Evolutionary conservation across 2,888 invertebrate species (phyloP).

Genomic region (Trichopria drosophilae): DNA sequence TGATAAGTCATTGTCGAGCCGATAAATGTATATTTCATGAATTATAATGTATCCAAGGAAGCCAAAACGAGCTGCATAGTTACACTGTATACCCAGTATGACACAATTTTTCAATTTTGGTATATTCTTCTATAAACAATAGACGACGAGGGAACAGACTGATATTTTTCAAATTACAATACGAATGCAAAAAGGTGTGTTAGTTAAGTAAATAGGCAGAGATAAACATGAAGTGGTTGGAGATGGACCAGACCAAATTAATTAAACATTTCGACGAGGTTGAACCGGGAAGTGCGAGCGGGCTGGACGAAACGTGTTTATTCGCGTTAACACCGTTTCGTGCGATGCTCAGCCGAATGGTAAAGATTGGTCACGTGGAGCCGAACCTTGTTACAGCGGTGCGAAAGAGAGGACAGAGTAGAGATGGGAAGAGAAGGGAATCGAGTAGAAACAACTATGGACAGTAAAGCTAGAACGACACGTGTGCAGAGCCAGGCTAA

Average conservation of each 20-base stretch:
- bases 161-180: too few relatives aligned
- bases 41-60: too few relatives aligned
- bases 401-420: constrained; percentile 4
- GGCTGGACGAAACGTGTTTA: constrained; percentile 49
- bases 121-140: too few relatives aligned
- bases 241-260: constrained; percentile 3
- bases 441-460: too few relatives aligned
- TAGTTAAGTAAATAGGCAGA: too few relatives aligned
- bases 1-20: constrained; percentile 30
- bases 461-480: constrained; percentile 45
- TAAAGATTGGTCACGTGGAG: not conserved
- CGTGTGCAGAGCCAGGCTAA: constrained; percentile 53
- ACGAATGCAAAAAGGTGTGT: too few relatives aligned
- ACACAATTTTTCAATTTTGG: too few relatives aligned
- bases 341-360: constrained; percentile 36
- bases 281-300: constrained; percentile 47
- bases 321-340: constrained; percentile 49
- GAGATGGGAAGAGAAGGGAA: constrained; percentile 20
- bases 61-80: too few relatives aligned
- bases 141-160: too few relatives aligned
- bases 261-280: constrained; percentile 11
- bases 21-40: too few relatives aligned
- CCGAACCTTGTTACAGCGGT: not conserved
- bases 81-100: too few relatives aligned
- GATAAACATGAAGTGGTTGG: constrained; percentile 1